Evolutionary conservation across 2,888 invertebrate species (phyloP), one percentile per base, ranked within the genome.

Genomic region (Allacma fusca): DNA sequence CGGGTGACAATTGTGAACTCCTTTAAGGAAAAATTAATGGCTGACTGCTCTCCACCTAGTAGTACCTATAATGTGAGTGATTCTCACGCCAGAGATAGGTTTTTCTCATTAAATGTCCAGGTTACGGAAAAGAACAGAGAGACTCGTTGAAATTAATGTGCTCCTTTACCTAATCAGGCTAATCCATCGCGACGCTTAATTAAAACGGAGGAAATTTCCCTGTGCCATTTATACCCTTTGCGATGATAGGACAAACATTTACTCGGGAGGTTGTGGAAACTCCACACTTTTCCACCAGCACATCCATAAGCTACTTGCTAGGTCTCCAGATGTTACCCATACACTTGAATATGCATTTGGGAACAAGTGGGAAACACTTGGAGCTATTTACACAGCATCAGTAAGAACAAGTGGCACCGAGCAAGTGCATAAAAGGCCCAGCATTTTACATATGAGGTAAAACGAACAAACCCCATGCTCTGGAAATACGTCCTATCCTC

Each of bases 181-280:
- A 77, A 77, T 77, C 77, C 77, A 77, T 77, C 77, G 72, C 26
- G 59, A 65, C 67, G 73, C 72, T 77, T 77, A 77, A 77, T 77
- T 77, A 77, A 71, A 77, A 72, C 68, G 50, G 65, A 77, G 67
- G 77, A 73, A 77, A 73, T 77, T 59, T 44, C 62, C 65, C 24
- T 57, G 9, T 28, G 34, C 68, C 29, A 73, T 40, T 73, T 64
- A 26, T 28, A 59, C 73, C 9, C 29, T 59, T 28, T 19, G 57
- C 26, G 23, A 43, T n/a, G 19, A 50, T n/a, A 50, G 9, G 50
- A 16, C 50, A n/a, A n/a, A 13, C 50, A 50, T 50, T 50, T 50
- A 50, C 19, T 50, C 50, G 16, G 34, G 34, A 34, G 34, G 34
- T 34, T 34, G 9, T 34, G 50, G 16, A 50, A n/a, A 50, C 50